These are phyloP conservation scores for Heteronetta atricapilla DNA, from an alignment of 2,113 vertebrate genomes.

Conservation along the genomic window DNA sequence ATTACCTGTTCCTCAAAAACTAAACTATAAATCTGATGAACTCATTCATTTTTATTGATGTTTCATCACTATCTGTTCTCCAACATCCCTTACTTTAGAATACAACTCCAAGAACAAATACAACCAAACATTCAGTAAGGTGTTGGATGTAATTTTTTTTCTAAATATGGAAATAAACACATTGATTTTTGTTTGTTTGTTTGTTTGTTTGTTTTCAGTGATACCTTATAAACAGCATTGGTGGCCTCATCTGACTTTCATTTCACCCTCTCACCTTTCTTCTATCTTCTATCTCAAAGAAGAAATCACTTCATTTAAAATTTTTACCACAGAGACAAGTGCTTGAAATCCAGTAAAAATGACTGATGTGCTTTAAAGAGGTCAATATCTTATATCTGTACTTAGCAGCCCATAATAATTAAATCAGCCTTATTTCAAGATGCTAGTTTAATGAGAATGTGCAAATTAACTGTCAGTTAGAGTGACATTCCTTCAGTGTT, in stretches of 20 bases:
- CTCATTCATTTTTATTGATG: not conserved
- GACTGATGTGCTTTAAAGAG: not conserved
- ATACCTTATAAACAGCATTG: not conserved
- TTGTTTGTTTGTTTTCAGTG: too few species aligned
- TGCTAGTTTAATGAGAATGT: conserved; percentile 45
- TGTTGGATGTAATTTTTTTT: not conserved
- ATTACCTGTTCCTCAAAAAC: not conserved
- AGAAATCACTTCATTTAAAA: not conserved
- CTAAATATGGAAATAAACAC: not conserved
- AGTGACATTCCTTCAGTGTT: conserved; percentile 26
- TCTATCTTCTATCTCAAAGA: not conserved
- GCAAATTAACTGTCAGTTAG: conserved; percentile 23
- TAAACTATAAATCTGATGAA: not conserved
- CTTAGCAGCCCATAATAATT: conserved; percentile 40
- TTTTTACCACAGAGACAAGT: not conserved
- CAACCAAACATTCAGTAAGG: not conserved
- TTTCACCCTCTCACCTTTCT: not conserved
- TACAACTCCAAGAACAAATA: not conserved
- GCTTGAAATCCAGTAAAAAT: conserved; percentile 4
- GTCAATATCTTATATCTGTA: conserved; percentile 47
- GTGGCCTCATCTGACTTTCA: not conserved
- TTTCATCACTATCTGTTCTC: not conserved
- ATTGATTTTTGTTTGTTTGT: not conserved
- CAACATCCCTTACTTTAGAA: not conserved
- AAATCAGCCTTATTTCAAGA: conserved; percentile 43